Evolutionary conservation across 2,888 invertebrate species (phyloP).

Genomic region (Ophioninae sp.): DNA sequence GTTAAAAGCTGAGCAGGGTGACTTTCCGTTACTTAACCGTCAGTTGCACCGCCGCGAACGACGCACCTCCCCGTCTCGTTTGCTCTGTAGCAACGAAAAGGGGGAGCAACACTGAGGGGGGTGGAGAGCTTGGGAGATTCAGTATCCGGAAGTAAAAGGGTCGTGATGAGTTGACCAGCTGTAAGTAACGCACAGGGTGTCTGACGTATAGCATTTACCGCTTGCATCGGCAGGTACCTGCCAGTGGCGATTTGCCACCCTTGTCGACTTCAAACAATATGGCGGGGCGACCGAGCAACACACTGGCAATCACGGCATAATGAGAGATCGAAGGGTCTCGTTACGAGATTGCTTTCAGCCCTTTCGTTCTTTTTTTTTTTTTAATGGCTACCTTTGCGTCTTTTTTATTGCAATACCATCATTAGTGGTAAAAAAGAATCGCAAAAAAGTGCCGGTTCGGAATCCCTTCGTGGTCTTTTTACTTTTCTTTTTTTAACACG

Average conservation of each 20-base stretch:
- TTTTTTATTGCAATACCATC: no score
- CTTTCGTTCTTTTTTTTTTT: neutral
- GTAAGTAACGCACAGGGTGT: conserved; percentile 41
- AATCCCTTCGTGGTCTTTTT: no score
- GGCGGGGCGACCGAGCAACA: neutral
- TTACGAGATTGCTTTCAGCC: neutral
- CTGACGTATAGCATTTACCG: conserved; percentile 24
- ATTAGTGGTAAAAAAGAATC: no score
- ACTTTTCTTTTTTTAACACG: no score
- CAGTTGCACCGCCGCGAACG: conserved; percentile 32
- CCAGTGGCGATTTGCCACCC: neutral
- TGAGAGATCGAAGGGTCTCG: no score
- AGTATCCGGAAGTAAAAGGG: conserved; percentile 61
- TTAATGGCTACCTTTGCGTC: neutral
- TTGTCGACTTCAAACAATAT: neutral
- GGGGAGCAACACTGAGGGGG: neutral
- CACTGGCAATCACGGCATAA: conserved; percentile 2
- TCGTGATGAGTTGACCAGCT: conserved; percentile 46
- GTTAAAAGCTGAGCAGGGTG: conserved; percentile 53
- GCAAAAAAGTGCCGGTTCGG: no score
- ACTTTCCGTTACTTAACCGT: conserved; percentile 62
- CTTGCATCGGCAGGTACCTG: conserved; percentile 22
- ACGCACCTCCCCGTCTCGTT: conserved; percentile 43
- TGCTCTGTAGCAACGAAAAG: conserved; percentile 14
- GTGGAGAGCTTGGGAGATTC: conserved; percentile 35